Evolutionary conservation across 2,113 vertebrate species (phyloP), one percentile per base, ranked within the genome.

Genomic region (Corythoichthys intestinalis): DNA sequence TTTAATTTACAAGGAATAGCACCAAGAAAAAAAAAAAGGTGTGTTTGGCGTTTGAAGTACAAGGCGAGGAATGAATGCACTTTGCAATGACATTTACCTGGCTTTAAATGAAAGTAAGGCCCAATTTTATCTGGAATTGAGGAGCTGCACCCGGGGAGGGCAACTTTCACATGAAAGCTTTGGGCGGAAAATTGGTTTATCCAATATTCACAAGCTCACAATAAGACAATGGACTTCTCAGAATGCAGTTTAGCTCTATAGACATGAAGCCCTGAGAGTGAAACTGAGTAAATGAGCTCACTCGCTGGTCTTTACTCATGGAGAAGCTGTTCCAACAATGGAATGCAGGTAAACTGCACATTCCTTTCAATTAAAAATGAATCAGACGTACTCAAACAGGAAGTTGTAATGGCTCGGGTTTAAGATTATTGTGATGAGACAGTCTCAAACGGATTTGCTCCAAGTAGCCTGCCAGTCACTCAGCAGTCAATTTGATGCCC

Each of bases 1-100:
- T 88, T 80, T 82, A 75, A 89, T 86, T 87, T 89, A 90, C 86
- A 89, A 87, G 88, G 83, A 89, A 88, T 86, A 81, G 81, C 81
- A 81, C 67, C 8, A 7, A 5, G 9, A 61, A 63, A 46, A 63
- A 63, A 63, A 85, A 67, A 74, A 69, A 50, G 71, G 77, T 72
- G 85, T 77, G 77, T 78, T 82, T 79, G 59, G 78, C 86, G 85
- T 83, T 79, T 73, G 78, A 84, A 81, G 77, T 74, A 80, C 66
- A 73, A 28, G 50, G 34, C 61, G 69, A 63, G 66, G 72, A 69
- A 82, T 71, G 54, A 76, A 78, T 77, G 67, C 72, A 74, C 81
- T 83, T 78, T 72, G 60, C 76, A 83, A 83, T 84, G 81, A 83
- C 77, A 78, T 83, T 79, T 83, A 75, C 67, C 78, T 75, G 65